A percentile compares a stretch with the other conserved stretches of the same genome.
Evolutionary conservation across 2,113 vertebrate genomes (phyloP).

Genomic region (Chamaea fasciata): DNA sequence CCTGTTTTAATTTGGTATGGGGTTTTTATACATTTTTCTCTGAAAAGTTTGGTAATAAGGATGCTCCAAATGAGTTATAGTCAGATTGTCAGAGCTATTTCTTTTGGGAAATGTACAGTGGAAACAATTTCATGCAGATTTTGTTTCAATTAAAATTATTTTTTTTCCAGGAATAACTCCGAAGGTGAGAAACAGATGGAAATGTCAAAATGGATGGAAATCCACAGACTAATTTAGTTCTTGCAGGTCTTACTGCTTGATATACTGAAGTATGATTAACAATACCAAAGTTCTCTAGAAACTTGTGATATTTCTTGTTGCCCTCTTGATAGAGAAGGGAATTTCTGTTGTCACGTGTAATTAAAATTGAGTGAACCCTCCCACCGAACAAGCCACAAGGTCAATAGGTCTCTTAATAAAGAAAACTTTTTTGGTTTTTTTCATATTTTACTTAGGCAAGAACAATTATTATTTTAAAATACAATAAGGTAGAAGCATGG

Average conservation of each 20-base stretch:
- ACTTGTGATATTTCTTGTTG: not conserved
- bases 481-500: not conserved
- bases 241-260: not conserved
- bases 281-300: not conserved
- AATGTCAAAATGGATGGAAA: not conserved
- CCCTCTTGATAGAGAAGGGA: not conserved
- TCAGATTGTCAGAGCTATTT: not conserved
- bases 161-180: not conserved
- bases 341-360: rapidly evolving
- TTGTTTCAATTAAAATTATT: not conserved
- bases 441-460: not conserved
- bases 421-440: not conserved
- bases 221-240: not conserved
- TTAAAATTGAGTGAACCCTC: not conserved
- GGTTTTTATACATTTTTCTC: not conserved
- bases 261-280: not conserved
- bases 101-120: not conserved
- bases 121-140: not conserved
- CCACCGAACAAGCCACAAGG: not conserved
- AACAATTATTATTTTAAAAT: not conserved
- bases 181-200: not conserved
- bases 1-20: not conserved
- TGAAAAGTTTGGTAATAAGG: not conserved
- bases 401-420: not conserved
- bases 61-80: not conserved